Evolutionary conservation across 2,888 invertebrate species (phyloP), one percentile per base, ranked within the genome.

Genomic region (Physocephala rufipes): DNA sequence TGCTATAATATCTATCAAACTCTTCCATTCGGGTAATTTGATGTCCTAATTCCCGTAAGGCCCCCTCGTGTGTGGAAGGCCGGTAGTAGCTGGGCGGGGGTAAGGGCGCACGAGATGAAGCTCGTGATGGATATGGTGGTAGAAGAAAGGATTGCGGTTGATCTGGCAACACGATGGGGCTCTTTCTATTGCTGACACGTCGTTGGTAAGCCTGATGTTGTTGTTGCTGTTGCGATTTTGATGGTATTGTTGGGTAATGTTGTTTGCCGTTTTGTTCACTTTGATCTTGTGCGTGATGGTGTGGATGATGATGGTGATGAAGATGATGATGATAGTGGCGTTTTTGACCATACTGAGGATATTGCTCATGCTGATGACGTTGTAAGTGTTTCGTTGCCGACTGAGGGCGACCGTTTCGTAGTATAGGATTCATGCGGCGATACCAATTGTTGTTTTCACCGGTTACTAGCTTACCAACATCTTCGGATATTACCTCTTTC

Each of bases 1-100:
- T 86, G 73, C 82, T 82, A 53, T 83, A 83, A 70, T 83, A 83
- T 26, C 81, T 82, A 58, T 84, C 84, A 53, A 84, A 78, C 36
- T 82, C 84, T 63, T 84, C 80, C 72, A 84, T 78, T 47, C 82
- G 81, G 43, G 82, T 82, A 16, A 82, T 82, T 74, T 82, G 82
- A 71, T 82, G 82, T n/a, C 81, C 82, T 73, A 82, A 59, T 43
- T 82, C 79, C 13, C 73, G 78, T 1, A 75, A 19, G 16, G 73
- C 75, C 19, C 73, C 73, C 16, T 68, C 47, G 13, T 51, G 63
- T 15, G 76, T 62, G 2, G 13, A 5, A 9, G 49, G 30, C 13
- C 28, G 30, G 3, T 15, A 75, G 79, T 66, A 79, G 43, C 5
- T 78, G 77, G 74, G 21, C 51, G 67, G 53, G 24, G 51, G 45